Percentiles rank a stretch among this genome's conserved stretches.
phyloP scores from a whole-genome alignment of 2,888 invertebrate species.

The Junonia oenone region DNA sequence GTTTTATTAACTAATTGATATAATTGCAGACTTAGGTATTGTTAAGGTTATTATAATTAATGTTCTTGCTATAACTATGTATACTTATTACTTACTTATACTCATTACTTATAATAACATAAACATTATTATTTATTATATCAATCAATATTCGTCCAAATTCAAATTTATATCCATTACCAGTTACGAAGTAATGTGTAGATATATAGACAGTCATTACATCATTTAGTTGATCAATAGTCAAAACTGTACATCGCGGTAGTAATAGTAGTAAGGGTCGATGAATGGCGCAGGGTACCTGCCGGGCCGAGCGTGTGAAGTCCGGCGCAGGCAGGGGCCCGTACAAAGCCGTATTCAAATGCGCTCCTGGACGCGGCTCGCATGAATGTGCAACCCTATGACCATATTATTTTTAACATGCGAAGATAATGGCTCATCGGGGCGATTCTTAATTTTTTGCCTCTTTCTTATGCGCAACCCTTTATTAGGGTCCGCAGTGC shows the following conservation, averaged over 20 bases:
- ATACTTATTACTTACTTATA: too few relatives aligned
- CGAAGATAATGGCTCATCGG: constrained; percentile 78
- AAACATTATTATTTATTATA: too few relatives aligned
- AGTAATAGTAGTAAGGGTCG: constrained; percentile 11
- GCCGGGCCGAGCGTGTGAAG: constrained; percentile 69
- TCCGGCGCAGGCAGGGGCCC: constrained; percentile 66
- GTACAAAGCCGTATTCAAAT: constrained; percentile 72
- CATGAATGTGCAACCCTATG: constrained; percentile 77
- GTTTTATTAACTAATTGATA: background rate
- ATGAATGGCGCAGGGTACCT: constrained; percentile 35
- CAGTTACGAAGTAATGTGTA: too few relatives aligned
- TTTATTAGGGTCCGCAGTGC: constrained; percentile 69
- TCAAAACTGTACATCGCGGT: constrained; percentile 14
- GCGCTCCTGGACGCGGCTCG: constrained; percentile 74
- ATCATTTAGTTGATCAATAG: constrained; percentile 7
- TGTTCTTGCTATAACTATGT: too few relatives aligned
- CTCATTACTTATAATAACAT: too few relatives aligned
- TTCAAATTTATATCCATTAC: too few relatives aligned
- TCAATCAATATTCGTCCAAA: too few relatives aligned
- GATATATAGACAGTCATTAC: background rate
- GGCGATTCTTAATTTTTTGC: constrained; percentile 78
- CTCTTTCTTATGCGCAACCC: constrained; percentile 63
- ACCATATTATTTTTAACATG: constrained; percentile 78
- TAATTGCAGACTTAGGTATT: background rate
- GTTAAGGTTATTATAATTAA: too few relatives aligned